Evolutionary conservation across 1,140 invertebrate genomes (phyloP).

Genomic region (Oryzaephilus surinamensis): DNA sequence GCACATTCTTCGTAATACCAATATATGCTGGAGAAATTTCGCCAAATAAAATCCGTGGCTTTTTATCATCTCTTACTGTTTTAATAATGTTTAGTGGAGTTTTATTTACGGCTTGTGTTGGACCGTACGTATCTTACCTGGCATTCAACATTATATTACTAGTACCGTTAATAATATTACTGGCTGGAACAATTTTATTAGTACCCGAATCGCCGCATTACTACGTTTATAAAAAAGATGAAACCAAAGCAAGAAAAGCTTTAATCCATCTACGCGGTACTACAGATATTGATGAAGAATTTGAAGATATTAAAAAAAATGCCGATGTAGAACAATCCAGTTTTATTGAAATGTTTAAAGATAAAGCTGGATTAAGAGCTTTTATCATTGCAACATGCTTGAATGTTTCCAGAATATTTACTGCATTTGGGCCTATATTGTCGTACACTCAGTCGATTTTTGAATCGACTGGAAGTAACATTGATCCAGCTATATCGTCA

Average conservation of each 20-base stretch:
- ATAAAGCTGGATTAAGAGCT: no score
- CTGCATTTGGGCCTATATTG: no score
- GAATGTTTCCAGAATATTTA: no score
- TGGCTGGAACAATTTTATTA: slow-evolving; percentile 52
- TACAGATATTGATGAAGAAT: slow-evolving; percentile 44
- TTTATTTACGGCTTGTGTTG: slow-evolving; percentile 62
- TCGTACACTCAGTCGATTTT: no score
- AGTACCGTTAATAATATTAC: slow-evolving; percentile 49
- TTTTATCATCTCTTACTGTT: slow-evolving; percentile 71
- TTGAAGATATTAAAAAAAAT: slow-evolving; percentile 40
- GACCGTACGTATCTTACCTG: slow-evolving; percentile 58
- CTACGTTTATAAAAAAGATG: slow-evolving; percentile 47
- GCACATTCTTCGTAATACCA: slow-evolving; percentile 66
- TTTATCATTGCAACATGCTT: no score
- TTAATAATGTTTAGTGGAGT: slow-evolving; percentile 67
- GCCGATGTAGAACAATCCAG: no score
- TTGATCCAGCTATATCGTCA: no score
- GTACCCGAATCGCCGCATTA: slow-evolving; percentile 78
- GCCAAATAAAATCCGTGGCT: slow-evolving; percentile 62
- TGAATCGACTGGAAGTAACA: no score
- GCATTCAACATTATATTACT: slow-evolving; percentile 53
- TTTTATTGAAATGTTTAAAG: no score
- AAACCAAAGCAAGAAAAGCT: slow-evolving; percentile 48
- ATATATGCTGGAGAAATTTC: slow-evolving; percentile 85
- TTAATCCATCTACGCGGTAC: slow-evolving; percentile 55